Conservation (phyloP, 1,140 invertebrate genomes). For the Sinonovacula constricta region DNA sequence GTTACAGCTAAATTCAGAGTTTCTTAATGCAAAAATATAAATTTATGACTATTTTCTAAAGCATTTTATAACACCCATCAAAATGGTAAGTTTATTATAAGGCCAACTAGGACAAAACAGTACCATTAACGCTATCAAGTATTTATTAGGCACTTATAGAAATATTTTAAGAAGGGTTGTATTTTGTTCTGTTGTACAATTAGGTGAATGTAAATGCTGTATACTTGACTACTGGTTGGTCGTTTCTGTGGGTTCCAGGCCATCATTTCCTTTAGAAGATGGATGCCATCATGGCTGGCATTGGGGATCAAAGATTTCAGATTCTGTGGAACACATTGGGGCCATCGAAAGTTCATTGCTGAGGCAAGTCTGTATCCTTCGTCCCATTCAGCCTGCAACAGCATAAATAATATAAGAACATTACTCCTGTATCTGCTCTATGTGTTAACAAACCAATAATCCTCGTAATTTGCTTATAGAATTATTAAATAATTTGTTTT, state of each 20-base stretch:
- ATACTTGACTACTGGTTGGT: constrained; percentile 86
- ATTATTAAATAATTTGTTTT: too few relatives aligned
- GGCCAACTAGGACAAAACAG: too few relatives aligned
- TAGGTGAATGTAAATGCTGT: too few relatives aligned
- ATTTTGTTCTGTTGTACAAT: constrained; percentile 11
- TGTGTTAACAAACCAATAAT: too few relatives aligned
- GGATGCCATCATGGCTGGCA: constrained; percentile 89
- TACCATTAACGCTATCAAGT: too few relatives aligned
- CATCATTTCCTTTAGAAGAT: constrained; percentile 92
- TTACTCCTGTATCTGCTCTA: too few relatives aligned
- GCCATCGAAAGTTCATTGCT: constrained; percentile 98
- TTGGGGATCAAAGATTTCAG: constrained; percentile 90
- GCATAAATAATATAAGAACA: too few relatives aligned
- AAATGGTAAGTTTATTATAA: neutral
- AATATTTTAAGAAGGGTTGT: neutral
- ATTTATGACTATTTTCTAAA: neutral
- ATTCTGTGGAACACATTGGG: constrained; percentile 81
- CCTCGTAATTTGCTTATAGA: too few relatives aligned
- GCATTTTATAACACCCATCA: neutral
- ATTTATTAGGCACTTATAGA: neutral
- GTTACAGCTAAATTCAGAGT: too few relatives aligned
- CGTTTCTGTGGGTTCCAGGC: constrained; percentile 95
- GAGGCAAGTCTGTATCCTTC: constrained; percentile 96
- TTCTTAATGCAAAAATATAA: too few relatives aligned
- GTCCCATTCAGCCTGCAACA: constrained; percentile 93